phyloP scores from a whole-genome alignment of 2,113 vertebrate species.

The Pluvianellus socialis region DNA sequence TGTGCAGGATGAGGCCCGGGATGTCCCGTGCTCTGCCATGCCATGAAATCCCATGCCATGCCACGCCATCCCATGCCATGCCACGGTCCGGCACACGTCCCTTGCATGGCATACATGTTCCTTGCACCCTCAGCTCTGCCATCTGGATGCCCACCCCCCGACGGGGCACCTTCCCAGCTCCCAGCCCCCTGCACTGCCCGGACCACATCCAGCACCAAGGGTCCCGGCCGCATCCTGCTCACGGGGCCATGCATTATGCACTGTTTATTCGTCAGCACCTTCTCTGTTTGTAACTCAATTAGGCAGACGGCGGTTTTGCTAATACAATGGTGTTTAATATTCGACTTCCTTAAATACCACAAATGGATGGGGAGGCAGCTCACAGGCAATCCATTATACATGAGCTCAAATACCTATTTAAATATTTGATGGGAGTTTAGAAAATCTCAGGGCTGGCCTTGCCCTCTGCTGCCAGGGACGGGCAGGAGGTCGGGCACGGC shows the following conservation, averaged over 20 bases:
- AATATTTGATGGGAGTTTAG: constrained; percentile 63
- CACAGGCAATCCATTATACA: constrained; percentile 38
- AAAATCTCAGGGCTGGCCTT: constrained; percentile 13
- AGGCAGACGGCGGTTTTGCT: constrained; percentile 22
- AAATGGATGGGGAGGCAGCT: constrained; percentile 52
- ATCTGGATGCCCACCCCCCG: fast-evolving
- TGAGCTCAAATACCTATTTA: constrained; percentile 58
- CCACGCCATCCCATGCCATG: neutral
- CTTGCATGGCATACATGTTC: fast-evolving
- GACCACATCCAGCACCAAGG: neutral
- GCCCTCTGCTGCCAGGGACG: neutral
- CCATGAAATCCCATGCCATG: no score
- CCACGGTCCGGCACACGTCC: neutral
- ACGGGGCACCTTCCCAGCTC: neutral
- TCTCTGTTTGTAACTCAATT: constrained; percentile 51
- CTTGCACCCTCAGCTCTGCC: neutral
- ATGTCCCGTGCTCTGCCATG: fast-evolving
- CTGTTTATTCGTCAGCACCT: constrained; percentile 54
- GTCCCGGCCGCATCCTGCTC: neutral
- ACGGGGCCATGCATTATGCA: neutral
- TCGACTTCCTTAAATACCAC: constrained; percentile 62
- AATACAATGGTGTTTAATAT: constrained; percentile 69
- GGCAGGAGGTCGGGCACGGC: neutral
- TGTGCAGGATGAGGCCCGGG: neutral
- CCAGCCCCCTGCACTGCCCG: fast-evolving